Evolutionary conservation across 2,888 invertebrate species (phyloP).

Genomic region (Harpagoxenus sublaevis): DNA sequence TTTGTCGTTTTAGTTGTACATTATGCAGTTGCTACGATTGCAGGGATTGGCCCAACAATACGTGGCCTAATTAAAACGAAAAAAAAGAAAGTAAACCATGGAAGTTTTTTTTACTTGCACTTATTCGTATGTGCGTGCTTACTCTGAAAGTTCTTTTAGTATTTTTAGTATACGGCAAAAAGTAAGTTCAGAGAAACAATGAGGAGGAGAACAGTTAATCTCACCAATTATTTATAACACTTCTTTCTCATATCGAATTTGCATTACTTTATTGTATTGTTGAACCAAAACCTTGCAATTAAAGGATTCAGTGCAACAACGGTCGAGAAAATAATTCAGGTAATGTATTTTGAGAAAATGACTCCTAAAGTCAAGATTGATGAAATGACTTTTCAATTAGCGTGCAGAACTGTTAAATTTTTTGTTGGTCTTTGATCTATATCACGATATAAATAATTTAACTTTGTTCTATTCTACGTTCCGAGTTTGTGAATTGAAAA

Average conservation of each 20-base stretch:
- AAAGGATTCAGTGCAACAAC: neutral
- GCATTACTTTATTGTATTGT: neutral
- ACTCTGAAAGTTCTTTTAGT: neutral
- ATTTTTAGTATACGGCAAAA: neutral
- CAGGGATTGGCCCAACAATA: slow-evolving; percentile 10
- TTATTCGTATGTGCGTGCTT: neutral
- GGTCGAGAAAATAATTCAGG: neutral
- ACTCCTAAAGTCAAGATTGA: neutral
- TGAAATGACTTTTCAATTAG: neutral
- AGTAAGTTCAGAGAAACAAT: neutral
- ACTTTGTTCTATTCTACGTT: neutral
- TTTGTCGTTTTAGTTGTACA: slow-evolving; percentile 60
- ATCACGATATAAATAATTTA: neutral
- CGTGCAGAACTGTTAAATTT: neutral
- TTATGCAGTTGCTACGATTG: slow-evolving; percentile 19
- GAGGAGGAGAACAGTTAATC: neutral
- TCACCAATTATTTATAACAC: neutral
- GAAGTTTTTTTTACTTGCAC: neutral
- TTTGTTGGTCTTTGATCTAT: neutral
- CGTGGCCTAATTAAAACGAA: neutral
- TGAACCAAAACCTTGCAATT: slow-evolving; percentile 11
- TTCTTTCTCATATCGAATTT: neutral
- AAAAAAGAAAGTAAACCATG: neutral
- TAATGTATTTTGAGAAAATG: neutral
- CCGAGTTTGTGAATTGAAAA: neutral